Conservation (phyloP, 2,797 vertebrate genomes). For the Sternotherus odoratus region DNA sequence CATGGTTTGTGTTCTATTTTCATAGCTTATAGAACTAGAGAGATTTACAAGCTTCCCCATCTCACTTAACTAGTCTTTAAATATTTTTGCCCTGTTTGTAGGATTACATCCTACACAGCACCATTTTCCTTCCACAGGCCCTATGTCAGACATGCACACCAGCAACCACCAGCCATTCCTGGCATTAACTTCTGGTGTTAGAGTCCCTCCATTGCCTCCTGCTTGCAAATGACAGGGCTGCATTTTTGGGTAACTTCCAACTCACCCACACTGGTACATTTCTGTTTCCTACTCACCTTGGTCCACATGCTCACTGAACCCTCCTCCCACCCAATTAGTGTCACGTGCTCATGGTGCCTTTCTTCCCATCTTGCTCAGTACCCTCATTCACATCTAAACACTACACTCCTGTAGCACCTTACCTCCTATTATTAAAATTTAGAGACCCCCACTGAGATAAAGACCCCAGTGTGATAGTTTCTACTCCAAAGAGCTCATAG, state of each 20-base stretch:
- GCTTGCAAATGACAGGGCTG: neutral
- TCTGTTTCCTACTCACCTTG: neutral
- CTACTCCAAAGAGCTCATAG: neutral
- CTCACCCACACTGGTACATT: neutral
- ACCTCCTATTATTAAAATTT: neutral
- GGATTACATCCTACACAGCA: rapidly evolving
- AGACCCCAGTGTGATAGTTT: neutral
- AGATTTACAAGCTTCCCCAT: neutral
- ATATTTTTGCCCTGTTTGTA: neutral
- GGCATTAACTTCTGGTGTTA: neutral
- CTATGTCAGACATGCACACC: neutral
- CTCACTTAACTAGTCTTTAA: neutral
- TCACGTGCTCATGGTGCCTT: neutral
- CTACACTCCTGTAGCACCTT: neutral
- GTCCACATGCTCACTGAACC: neutral
- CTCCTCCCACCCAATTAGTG: neutral
- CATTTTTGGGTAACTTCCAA: neutral
- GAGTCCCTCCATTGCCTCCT: neutral
- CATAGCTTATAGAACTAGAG: neutral
- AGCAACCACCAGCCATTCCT: neutral
- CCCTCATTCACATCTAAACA: neutral
- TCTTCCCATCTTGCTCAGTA: neutral
- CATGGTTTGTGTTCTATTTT: neutral
- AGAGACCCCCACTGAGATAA: neutral
- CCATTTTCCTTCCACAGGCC: neutral